phyloP scores from a whole-genome alignment of 2,797 vertebrate species.

The Heteromormyrus szaboi region DNA sequence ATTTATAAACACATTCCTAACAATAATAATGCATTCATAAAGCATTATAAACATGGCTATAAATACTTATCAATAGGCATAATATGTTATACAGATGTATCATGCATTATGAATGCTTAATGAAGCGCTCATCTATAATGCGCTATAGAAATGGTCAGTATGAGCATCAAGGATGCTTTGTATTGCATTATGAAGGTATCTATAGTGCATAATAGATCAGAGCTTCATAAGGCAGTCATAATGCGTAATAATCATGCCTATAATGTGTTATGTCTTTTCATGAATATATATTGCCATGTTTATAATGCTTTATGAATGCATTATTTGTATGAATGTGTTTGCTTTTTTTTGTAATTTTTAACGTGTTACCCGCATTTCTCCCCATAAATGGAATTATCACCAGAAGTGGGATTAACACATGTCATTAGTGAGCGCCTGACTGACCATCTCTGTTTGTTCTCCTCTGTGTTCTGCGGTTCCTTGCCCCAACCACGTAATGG shows the following conservation, averaged over 20 bases:
- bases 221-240: not conserved
- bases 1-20: not conserved
- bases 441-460: not conserved
- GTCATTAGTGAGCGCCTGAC: not conserved
- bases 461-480: not conserved
- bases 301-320: not conserved
- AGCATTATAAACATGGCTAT: not conserved
- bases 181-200: not conserved
- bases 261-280: not conserved
- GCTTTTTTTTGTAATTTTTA: no score
- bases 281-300: not conserved
- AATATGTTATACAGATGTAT: not conserved
- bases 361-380: not conserved
- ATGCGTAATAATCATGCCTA: not conserved
- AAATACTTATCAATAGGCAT: not conserved
- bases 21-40: not conserved
- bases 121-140: not conserved
- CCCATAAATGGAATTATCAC: not conserved
- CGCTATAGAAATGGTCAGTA: not conserved
- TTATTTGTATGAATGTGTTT: not conserved
- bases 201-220: not conserved
- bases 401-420: not conserved
- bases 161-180: not conserved
- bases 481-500: not conserved
- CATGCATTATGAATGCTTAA: not conserved